A percentile compares a stretch with the other conserved stretches of the same genome.
These are phyloP conservation scores for Morus bassanus DNA, from an alignment of 2,797 vertebrate species.

Conservation along the genomic window DNA sequence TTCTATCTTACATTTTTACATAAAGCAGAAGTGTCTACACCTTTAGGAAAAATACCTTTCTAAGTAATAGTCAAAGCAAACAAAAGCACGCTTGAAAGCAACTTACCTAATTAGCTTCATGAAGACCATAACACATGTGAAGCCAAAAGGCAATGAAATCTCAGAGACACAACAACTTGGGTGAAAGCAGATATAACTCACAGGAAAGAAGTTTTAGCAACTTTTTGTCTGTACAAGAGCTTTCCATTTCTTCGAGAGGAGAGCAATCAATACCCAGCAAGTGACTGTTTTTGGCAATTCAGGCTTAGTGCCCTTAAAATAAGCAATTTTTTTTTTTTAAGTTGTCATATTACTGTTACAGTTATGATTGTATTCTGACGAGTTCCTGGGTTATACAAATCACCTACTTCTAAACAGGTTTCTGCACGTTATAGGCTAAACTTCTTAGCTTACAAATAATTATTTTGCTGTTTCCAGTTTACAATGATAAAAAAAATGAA, in stretches of 20 bases:
- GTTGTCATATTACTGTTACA: conserved; percentile 1
- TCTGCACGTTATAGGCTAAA: conserved; percentile 21
- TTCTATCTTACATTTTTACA: background rate
- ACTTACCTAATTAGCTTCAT: conserved; percentile 5
- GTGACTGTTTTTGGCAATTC: conserved; percentile 32
- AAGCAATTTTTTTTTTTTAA: background rate
- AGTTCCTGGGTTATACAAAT: conserved; percentile 48
- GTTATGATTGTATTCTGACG: background rate
- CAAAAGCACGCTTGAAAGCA: background rate
- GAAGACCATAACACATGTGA: background rate
- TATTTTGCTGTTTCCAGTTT: conserved; percentile 66
- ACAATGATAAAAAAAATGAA: conserved; percentile 52
- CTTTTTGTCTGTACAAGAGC: background rate
- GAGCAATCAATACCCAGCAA: background rate
- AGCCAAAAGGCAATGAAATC: background rate
- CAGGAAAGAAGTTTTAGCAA: background rate
- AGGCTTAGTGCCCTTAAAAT: background rate
- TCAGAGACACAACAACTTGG: background rate
- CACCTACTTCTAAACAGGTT: conserved; percentile 40
- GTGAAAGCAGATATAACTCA: background rate
- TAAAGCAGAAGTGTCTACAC: background rate
- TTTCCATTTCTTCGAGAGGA: background rate
- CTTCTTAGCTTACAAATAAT: conserved; percentile 42
- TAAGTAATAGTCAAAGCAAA: background rate
- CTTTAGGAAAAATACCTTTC: background rate